A percentile compares a stretch with the other conserved stretches of the same genome.
Evolutionary conservation across 2,888 invertebrate genomes (phyloP).

Genomic region (Dilophus febrilis): DNA sequence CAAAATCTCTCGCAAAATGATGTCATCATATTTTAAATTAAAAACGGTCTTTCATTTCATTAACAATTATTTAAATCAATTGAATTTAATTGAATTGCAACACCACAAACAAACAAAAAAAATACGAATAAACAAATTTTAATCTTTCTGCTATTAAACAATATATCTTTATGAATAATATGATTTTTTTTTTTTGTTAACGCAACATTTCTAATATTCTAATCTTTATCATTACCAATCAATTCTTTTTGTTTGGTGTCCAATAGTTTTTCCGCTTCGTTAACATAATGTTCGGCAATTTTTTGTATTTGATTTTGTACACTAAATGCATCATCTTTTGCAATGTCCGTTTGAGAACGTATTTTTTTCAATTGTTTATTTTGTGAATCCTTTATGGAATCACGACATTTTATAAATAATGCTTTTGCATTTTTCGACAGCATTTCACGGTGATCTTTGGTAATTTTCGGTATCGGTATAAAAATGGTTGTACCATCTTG

Average conservation of each 20-base stretch:
- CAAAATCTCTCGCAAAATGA: not conserved
- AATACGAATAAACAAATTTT: no score
- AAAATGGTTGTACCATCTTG: conserved; percentile 85
- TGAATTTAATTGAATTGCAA: no score
- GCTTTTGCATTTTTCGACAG: conserved; percentile 77
- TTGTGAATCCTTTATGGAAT: conserved; percentile 57
- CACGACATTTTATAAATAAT: conserved; percentile 61
- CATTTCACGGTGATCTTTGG: conserved; percentile 79
- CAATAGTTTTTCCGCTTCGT: conserved; percentile 45
- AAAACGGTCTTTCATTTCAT: no score
- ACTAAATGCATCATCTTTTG: conserved; percentile 49
- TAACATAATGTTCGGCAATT: conserved; percentile 48
- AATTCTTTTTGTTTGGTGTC: conserved; percentile 59
- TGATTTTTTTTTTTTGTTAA: not conserved
- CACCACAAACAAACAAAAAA: no score
- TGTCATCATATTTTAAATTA: not conserved
- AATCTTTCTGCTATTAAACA: not conserved
- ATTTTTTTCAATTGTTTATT: conserved; percentile 51
- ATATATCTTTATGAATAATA: not conserved
- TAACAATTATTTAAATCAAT: no score
- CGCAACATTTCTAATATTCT: no score
- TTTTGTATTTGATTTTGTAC: conserved; percentile 52
- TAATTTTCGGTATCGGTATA: conserved; percentile 80
- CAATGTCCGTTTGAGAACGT: conserved; percentile 49
- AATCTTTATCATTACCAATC: conserved; percentile 30